phyloP scores from a whole-genome alignment of 2,797 vertebrate genomes.

The Moxostoma hubbsi region DNA sequence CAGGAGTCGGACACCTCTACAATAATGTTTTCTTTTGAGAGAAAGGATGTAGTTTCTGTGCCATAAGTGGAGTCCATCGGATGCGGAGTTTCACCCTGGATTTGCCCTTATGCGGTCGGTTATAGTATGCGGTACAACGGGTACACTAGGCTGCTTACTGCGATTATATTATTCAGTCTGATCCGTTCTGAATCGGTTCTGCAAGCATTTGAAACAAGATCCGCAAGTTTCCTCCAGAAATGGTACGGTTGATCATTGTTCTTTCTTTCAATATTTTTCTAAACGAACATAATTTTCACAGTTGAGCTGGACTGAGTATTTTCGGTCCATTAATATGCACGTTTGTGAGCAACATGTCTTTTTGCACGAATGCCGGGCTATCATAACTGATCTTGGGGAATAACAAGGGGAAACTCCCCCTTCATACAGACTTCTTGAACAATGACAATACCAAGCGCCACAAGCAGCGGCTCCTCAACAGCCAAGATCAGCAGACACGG shows the following conservation, averaged over 20 bases:
- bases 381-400: conserved; percentile 31
- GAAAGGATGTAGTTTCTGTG: conserved; percentile 38
- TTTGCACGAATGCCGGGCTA: conserved; percentile 13
- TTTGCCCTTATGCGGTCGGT: neutral
- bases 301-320: neutral
- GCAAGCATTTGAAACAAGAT: neutral
- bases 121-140: conserved; percentile 14
- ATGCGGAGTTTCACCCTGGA: neutral
- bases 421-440: conserved; percentile 15
- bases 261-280: neutral
- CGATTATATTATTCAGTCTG: neutral
- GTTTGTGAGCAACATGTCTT: conserved; percentile 54
- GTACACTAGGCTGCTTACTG: neutral
- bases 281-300: neutral
- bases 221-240: conserved; percentile 7
- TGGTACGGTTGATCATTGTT: neutral
- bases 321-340: conserved; percentile 30
- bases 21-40: conserved; percentile 26
- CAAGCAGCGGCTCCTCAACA: conserved; percentile 68
- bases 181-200: neutral
- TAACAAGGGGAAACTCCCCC: conserved; percentile 38
- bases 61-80: neutral
- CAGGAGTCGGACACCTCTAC: conserved; percentile 63
- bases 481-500: conserved; percentile 81
- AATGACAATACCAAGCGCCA: conserved; percentile 84